Evolutionary conservation across 1,140 invertebrate species (phyloP).

Genomic region (Drosophila murphyi): DNA sequence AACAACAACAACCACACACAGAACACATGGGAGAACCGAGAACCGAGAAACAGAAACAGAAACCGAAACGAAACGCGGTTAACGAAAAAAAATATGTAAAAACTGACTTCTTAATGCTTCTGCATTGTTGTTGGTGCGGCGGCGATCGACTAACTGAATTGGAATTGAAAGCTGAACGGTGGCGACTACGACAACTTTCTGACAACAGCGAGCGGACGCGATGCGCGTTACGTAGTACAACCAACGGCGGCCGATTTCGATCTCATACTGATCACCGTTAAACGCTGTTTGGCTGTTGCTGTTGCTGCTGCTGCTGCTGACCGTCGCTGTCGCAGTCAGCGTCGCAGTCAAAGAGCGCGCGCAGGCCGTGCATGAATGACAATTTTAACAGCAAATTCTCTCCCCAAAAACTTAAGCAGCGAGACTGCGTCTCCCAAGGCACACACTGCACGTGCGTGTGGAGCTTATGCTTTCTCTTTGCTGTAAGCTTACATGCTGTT

Average conservation of each 20-base stretch:
- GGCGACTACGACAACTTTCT: slow-evolving; percentile 57
- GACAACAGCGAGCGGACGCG: slow-evolving; percentile 53
- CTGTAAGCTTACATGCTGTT: slow-evolving; percentile 40
- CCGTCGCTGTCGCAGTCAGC: slow-evolving; percentile 28
- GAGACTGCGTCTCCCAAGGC: slow-evolving; percentile 12
- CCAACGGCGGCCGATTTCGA: slow-evolving; percentile 70
- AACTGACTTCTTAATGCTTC: slow-evolving; percentile 30
- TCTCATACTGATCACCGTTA: slow-evolving; percentile 72
- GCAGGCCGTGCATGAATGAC: slow-evolving; percentile 57
- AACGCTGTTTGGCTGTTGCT: slow-evolving; percentile 39
- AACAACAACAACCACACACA: slow-evolving; percentile 14
- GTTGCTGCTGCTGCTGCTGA: slow-evolving; percentile 21
- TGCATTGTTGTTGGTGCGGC: slow-evolving; percentile 49
- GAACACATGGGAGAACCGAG: slow-evolving; percentile 24
- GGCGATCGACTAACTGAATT: slow-evolving; percentile 43
- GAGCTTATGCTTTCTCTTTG: slow-evolving; percentile 36
- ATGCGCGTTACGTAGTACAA: slow-evolving; percentile 55
- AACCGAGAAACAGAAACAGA: slow-evolving; percentile 36
- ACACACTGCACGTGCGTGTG: slow-evolving; percentile 59
- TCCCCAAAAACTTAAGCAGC: slow-evolving; percentile 14
- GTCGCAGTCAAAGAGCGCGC: slow-evolving; percentile 43
- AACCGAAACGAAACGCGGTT: slow-evolving; percentile 43
- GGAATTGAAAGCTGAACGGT: slow-evolving; percentile 28
- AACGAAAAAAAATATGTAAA: slow-evolving; percentile 51
- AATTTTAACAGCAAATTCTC: slow-evolving; percentile 52